phyloP scores from a whole-genome alignment of 2,113 vertebrate species.

The Anthoscopus minutus region DNA sequence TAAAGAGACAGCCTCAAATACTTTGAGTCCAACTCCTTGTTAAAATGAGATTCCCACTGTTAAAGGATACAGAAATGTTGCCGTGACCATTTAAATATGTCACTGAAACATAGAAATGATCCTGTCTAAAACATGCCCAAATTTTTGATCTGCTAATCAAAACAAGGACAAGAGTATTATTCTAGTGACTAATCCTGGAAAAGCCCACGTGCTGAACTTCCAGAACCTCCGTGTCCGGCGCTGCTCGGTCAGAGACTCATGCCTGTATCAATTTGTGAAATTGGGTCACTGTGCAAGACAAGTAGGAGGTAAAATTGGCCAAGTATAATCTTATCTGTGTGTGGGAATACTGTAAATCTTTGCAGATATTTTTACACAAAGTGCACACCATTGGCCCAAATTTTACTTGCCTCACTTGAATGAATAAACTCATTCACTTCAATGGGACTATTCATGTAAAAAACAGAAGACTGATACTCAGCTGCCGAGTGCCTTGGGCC shows the following conservation, averaged over 20 bases:
- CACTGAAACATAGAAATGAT: neutral
- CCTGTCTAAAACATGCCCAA: neutral
- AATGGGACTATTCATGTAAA: slow-evolving; percentile 61
- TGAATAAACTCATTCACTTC: slow-evolving; percentile 64
- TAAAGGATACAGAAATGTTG: neutral
- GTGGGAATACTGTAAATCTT: slow-evolving; percentile 62
- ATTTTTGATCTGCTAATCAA: slow-evolving; percentile 17
- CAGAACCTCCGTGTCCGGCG: neutral
- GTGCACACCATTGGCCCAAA: slow-evolving; percentile 58
- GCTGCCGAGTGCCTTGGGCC: slow-evolving; percentile 44
- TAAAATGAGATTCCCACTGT: neutral
- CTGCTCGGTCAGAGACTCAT: neutral
- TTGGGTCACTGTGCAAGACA: slow-evolving; percentile 54
- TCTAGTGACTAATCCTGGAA: neutral
- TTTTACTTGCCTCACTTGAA: slow-evolving; percentile 59
- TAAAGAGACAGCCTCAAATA: slow-evolving; percentile 48
- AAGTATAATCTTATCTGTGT: slow-evolving; percentile 60
- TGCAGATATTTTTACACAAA: slow-evolving; percentile 64
- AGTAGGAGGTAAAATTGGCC: slow-evolving; percentile 53
- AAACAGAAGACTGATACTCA: slow-evolving; percentile 57
- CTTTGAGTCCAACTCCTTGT: neutral
- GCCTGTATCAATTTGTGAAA: slow-evolving; percentile 5
- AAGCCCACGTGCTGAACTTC: neutral
- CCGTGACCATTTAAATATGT: neutral
- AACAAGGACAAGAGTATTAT: neutral